phyloP scores from a whole-genome alignment of 1,140 invertebrate species.

The Megathymus violae region DNA sequence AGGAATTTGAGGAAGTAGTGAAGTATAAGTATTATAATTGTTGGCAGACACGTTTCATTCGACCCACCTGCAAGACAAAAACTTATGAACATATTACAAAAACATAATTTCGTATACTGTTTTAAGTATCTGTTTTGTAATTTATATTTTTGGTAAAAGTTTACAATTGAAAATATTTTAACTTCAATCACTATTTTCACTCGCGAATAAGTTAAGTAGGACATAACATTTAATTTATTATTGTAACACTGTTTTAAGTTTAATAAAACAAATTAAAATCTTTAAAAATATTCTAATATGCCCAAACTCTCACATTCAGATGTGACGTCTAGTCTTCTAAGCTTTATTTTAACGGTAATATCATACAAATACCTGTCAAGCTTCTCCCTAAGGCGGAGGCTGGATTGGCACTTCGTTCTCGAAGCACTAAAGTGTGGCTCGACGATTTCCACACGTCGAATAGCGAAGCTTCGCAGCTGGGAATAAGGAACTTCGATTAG shows the following conservation, averaged over 20 bases:
- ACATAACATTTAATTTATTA: too few species aligned
- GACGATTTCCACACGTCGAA: conserved; percentile 79
- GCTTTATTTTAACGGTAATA: too few species aligned
- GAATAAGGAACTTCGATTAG: conserved; percentile 27
- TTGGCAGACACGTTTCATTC: conserved; percentile 64
- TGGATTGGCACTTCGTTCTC: conserved; percentile 77
- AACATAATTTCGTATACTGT: too few species aligned
- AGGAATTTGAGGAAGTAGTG: conserved; percentile 66
- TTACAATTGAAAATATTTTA: neutral
- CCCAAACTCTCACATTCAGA: neutral
- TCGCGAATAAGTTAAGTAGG: too few species aligned
- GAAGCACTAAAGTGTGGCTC: conserved; percentile 75
- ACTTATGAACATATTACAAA: too few species aligned
- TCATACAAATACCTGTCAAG: conserved; percentile 67
- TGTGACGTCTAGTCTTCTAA: too few species aligned
- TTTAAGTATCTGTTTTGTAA: too few species aligned
- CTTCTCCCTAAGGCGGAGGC: conserved; percentile 80
- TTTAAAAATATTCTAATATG: too few species aligned
- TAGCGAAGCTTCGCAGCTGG: conserved; percentile 78
- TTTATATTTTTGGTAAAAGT: neutral
- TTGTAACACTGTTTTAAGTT: neutral
- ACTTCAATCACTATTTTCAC: too few species aligned
- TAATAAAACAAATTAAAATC: too few species aligned
- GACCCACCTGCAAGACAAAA: conserved; percentile 60
- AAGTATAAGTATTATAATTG: conserved; percentile 61